phyloP scores from a whole-genome alignment of 2,888 invertebrate species.

The Rhamphomyia laevipes region DNA sequence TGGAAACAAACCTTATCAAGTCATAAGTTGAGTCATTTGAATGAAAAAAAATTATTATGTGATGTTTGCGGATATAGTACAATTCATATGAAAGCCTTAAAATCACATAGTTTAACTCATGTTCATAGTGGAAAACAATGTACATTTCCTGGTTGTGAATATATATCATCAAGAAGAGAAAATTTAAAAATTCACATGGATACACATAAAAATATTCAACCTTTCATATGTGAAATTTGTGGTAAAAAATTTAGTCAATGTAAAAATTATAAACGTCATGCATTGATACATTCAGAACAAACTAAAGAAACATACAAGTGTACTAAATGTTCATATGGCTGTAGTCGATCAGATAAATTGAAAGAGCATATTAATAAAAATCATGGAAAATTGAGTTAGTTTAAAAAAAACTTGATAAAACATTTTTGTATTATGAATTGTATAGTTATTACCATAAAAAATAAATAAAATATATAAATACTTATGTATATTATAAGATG shows the following conservation, averaged over 20 bases:
- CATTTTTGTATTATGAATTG: too few relatives aligned
- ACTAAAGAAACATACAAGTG: slow-evolving; percentile 33
- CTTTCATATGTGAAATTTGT: slow-evolving; percentile 46
- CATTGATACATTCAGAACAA: slow-evolving; percentile 27
- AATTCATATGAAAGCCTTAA: slow-evolving; percentile 42
- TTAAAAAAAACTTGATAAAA: too few relatives aligned
- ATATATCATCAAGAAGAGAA: slow-evolving; percentile 40
- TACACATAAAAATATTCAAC: slow-evolving; percentile 43
- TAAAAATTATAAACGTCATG: slow-evolving; percentile 40
- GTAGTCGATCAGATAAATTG: slow-evolving; percentile 42
- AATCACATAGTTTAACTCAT: slow-evolving; percentile 42
- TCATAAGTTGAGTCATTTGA: slow-evolving; percentile 41
- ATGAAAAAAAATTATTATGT: slow-evolving; percentile 42
- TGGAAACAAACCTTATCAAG: slow-evolving; percentile 46
- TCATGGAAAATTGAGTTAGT: too few relatives aligned
- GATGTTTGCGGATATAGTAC: slow-evolving; percentile 47
- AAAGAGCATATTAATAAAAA: slow-evolving; percentile 37
- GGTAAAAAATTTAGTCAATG: slow-evolving; percentile 44
- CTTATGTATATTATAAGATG: too few relatives aligned
- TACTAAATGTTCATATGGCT: slow-evolving; percentile 38
- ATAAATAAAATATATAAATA: too few relatives aligned
- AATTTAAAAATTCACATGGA: slow-evolving; percentile 43
- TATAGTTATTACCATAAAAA: too few relatives aligned
- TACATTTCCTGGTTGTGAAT: slow-evolving; percentile 37
- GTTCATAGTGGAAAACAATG: slow-evolving; percentile 42